Conservation (phyloP, 1,140 invertebrate genomes). For the Drosophila nigromelanica region DNA sequence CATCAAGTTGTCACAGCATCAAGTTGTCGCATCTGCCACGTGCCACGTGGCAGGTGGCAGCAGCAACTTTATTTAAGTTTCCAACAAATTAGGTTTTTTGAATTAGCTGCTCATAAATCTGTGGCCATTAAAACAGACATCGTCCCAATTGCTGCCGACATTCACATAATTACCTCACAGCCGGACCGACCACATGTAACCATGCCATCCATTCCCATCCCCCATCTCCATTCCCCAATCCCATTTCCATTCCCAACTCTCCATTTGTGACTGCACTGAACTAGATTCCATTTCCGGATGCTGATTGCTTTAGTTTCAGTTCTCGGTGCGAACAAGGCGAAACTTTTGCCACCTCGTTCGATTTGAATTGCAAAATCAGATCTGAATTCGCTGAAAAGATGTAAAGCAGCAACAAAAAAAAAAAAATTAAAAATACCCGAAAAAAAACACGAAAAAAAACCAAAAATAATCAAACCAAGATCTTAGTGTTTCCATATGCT, state of each 20-base stretch:
- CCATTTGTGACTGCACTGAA: neutral
- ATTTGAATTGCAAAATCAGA: neutral
- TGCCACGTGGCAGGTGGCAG: constrained; percentile 24
- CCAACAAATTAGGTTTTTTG: constrained; percentile 69
- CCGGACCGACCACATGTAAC: neutral
- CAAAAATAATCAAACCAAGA: too few species aligned
- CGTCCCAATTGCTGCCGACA: constrained; percentile 8
- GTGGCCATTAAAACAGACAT: constrained; percentile 45
- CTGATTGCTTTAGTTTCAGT: constrained; percentile 2
- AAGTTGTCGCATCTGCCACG: constrained; percentile 24
- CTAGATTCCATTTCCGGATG: constrained; percentile 7
- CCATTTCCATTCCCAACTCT: neutral
- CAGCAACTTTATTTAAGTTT: constrained; percentile 58
- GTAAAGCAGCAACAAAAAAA: neutral
- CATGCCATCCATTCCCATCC: neutral
- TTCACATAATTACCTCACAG: constrained; percentile 7
- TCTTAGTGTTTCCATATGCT: too few species aligned
- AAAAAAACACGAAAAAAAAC: neutral
- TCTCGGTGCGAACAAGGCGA: neutral
- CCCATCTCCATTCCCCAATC: neutral
- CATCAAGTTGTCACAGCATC: constrained; percentile 34
- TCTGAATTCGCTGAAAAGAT: neutral
- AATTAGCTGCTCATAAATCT: constrained; percentile 78
- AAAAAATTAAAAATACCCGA: neutral
- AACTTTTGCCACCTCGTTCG: neutral